Evolutionary conservation across 2,888 invertebrate genomes (phyloP), one percentile per base, ranked within the genome.

Genomic region (Melipona bicolor): DNA sequence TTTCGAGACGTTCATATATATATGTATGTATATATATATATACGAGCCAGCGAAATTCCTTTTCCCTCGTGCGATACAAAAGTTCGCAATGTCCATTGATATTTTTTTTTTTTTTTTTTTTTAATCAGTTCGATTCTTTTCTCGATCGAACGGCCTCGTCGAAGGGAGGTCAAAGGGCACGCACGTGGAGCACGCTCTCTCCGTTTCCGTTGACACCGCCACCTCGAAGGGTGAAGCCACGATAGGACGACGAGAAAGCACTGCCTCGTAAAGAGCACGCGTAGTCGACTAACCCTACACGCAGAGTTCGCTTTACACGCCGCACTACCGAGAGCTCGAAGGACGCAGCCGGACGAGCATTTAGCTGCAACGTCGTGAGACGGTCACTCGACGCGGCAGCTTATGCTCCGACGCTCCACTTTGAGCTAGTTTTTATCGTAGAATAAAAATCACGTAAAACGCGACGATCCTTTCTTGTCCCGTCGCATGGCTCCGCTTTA

Each of bases 301-400:
- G 43, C 59, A 19, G 56, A 15, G 52, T 59, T 65, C 50, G 32
- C 36, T 54, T 43, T 15, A 62, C 67, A 68, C 68, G 49, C 21
- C 15, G 32, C 27, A 27, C 61, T 19, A 11, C 13, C 21, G 32
- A 32, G 61, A 21, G 9, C 36, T 67, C 70, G 73, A 74, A 75
- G 24, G 15, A 73, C 27, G n/a, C 27, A 27, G 27, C n/a, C 15
- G 62, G 68, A 71, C 27, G 77, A 78, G 71, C 79, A 71, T 86
- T 79, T 81, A 86, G 75, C 81, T 79, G 77, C 79, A 68, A 74
- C 81, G 86, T 82, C 83, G 84, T 74, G 76, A n/a, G 77, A 85
- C 89, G 86, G 88, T 89, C 84, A 77, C 75, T 70, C 86, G 84
- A 84, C 81, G 70, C 76, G 83, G 78, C 79, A 75, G 62, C 56